phyloP scores from a whole-genome alignment of 2,888 invertebrate genomes.

The Heliothis peltigera region DNA sequence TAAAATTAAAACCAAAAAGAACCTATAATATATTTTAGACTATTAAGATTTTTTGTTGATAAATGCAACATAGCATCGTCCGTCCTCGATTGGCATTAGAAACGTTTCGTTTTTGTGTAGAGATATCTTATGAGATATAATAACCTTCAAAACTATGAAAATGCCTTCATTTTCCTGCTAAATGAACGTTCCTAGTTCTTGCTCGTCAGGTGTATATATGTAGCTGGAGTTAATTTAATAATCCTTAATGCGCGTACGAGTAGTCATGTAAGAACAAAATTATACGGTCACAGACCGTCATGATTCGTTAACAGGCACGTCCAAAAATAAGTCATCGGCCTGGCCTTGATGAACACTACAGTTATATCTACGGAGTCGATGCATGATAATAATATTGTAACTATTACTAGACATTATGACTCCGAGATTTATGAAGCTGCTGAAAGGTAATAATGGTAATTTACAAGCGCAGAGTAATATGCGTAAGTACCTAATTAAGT shows the following conservation, averaged over 20 bases:
- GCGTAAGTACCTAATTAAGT: neutral
- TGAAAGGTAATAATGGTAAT: slow-evolving; percentile 23
- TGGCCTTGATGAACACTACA: slow-evolving; percentile 48
- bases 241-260: neutral
- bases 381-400: slow-evolving; percentile 27
- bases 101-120: too few species aligned
- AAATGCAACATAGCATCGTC: too few species aligned
- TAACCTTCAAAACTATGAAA: too few species aligned
- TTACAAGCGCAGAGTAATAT: neutral
- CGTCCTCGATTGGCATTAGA: too few species aligned
- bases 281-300: slow-evolving; percentile 54
- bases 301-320: slow-evolving; percentile 48
- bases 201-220: too few species aligned
- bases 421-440: slow-evolving; percentile 26
- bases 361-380: slow-evolving; percentile 34
- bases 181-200: neutral
- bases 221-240: neutral
- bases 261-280: slow-evolving; percentile 35
- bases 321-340: slow-evolving; percentile 59
- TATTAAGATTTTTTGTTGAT: too few species aligned
- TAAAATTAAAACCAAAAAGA: too few species aligned
- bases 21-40: too few species aligned
- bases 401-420: slow-evolving; percentile 3
- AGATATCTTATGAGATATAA: too few species aligned
- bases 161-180: too few species aligned